Base-by-base conservation (phyloP, 2,888 invertebrate species). In the Catocala nupta region DNA sequence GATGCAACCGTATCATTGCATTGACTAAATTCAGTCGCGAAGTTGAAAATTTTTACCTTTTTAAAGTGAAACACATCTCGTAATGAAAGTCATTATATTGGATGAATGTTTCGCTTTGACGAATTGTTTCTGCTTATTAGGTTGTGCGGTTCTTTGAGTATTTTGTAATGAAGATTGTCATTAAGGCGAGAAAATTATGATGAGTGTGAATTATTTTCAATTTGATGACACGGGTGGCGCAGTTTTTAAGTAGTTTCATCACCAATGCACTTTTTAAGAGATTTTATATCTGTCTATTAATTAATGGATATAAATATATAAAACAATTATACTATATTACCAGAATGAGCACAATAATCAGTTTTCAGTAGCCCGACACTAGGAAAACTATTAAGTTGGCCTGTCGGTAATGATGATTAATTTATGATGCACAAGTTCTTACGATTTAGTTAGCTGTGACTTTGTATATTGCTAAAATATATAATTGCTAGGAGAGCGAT, bases 1-100 rank as follows among this genome's bases (percentile, higher is more conserved):
- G 45, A 45, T 59, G 49, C 53, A 57, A 62, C 51, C 55, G 55
- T 60, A 58, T 55, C 45, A 74, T 59, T 63, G 52, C 13, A 57
- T 49, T 63, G 36, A 58, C 52, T 69, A 59, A 57, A 52, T 67
- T 56, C 62, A 51, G 60, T 43, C 36, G 55, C 52, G 34, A 64
- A 70, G 66, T 65, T 63, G 43, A 57, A 59, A 56, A 48, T 52
- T 65, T 55, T 62, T 33, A 53, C 56, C 56, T 39, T 64, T 75
- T 68, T 68, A 45, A 62, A 65, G 60, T 65, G 64, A 33, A 16
- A n/a, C 47, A 13, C 5, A 39, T 7, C 8, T 39, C 2, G 36
- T 56, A 47, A 51, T 59, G 12, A 11, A 34, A 2, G 58, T 59
- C 39, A 66, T 78, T 75, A 68, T 45, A 3, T 57, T 65, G 52